Evolutionary conservation across 2,888 invertebrate species (phyloP).

Genomic region (Pyrrhosoma nymphula): DNA sequence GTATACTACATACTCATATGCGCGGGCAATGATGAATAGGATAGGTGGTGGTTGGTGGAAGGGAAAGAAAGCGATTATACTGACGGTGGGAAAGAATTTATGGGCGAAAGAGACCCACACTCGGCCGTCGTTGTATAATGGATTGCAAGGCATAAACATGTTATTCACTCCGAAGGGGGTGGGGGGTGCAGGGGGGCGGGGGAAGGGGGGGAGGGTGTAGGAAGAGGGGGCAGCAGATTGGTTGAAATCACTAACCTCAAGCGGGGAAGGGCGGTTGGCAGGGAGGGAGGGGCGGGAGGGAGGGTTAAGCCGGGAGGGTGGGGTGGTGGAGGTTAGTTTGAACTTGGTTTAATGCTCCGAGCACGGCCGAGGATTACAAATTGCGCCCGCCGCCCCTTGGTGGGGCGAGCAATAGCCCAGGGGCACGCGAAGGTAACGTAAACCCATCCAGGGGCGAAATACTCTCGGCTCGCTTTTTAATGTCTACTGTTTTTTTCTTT

Average conservation of each 20-base stretch:
- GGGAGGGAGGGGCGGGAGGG: not conserved
- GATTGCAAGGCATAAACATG: slow-evolving; percentile 58
- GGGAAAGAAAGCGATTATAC: slow-evolving; percentile 61
- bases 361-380: not conserved
- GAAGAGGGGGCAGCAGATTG: not conserved
- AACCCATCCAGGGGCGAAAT: not conserved
- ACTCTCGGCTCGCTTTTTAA: not conserved
- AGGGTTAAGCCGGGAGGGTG: too few relatives aligned
- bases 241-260: not conserved
- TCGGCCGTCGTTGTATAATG: slow-evolving; percentile 50
- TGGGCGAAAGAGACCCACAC: slow-evolving; percentile 32
- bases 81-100: slow-evolving; percentile 65
- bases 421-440: slow-evolving; percentile 58
- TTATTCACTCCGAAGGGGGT: slow-evolving; percentile 31
- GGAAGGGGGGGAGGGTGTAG: not conserved
- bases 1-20: not conserved
- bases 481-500: not conserved
- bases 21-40: slow-evolving; percentile 34
- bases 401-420: not conserved
- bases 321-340: too few relatives aligned
- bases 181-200: not conserved
- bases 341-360: too few relatives aligned
- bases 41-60: not conserved
- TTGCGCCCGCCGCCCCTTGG: not conserved
- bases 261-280: not conserved